Percentiles rank a stretch among this genome's conserved stretches.
Evolutionary conservation across 2,113 vertebrate species (phyloP).

Genomic region (Phoxinus phoxinus): DNA sequence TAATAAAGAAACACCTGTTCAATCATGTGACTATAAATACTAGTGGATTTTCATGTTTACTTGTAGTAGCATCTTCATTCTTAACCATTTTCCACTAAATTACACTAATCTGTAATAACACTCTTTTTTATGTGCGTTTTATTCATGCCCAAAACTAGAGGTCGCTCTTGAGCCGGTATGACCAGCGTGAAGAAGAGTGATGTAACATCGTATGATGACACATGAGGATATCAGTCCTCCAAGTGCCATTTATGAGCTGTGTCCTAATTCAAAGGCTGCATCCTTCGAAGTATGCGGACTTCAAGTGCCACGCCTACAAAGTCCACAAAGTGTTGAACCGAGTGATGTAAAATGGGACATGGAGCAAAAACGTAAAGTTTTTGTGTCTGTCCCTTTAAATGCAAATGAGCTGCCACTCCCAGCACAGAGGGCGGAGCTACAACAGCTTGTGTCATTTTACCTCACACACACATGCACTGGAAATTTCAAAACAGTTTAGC

Average conservation of each 20-base stretch:
- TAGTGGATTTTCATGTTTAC: background rate
- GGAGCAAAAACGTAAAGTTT: too few relatives aligned
- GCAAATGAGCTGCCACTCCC: too few relatives aligned
- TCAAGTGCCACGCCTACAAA: too few relatives aligned
- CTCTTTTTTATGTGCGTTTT: background rate
- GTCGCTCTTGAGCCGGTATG: background rate
- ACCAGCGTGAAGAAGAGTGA: background rate
- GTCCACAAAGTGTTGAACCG: too few relatives aligned
- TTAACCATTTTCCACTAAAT: background rate
- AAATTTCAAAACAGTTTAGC: too few relatives aligned
- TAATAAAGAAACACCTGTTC: background rate
- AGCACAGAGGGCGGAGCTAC: too few relatives aligned
- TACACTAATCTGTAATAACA: background rate
- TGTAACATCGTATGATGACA: background rate
- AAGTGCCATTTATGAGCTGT: background rate
- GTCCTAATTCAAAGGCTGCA: too few relatives aligned
- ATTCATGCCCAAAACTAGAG: background rate
- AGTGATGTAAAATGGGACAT: too few relatives aligned
- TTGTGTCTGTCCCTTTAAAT: too few relatives aligned
- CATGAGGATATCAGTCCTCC: background rate
- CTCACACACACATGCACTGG: too few relatives aligned
- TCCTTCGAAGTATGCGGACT: too few relatives aligned
- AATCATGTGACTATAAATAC: background rate
- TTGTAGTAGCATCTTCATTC: background rate
- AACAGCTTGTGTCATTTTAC: too few relatives aligned